Base-by-base conservation (phyloP, 2,113 vertebrate species). In the Phyllostomus discolor region DNA sequence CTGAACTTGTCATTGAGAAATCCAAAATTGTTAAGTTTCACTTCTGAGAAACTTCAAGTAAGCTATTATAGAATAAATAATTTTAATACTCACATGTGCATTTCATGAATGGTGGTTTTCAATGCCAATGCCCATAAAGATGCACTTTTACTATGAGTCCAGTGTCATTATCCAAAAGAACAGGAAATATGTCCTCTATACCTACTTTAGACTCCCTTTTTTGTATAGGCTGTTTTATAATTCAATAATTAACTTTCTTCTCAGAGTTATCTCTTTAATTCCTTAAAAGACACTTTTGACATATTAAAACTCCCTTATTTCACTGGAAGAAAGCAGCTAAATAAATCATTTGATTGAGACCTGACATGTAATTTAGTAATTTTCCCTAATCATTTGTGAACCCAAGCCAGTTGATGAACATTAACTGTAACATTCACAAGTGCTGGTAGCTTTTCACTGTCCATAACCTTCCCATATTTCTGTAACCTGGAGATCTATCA, bases 1-100 rank as follows among this genome's bases (percentile, higher is more conserved):
- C 1, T 92, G 59, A 96, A 86, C 31, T 95, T 90, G 43, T 66
- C 35, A 72, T 28, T 57, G n/a, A 96, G 24, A 31, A 92, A 86
- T 70, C 5, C 16, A 22, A 19, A 82, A 73, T 88, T 69, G 54
- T 35, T 9, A 93, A 94, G 38, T 82, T 62, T 72, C 11, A 41
- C 80, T 75, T 95, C 50, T n/a, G 92, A 66, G 52, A 82, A 75
- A 69, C 82, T 75, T 92, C 41, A 70, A 94, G 46, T 33, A 26
- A 54, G 41, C 17, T 67, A 69, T 69, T 79, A 67, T 1, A 48
- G n/a, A 82, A 70, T 59, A 97, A 96, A 90, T 69, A 72, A 90
- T 38, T 86, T 86, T 16, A 43, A 43, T 92, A 28, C 48, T 5
- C 70, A n/a, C 7, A 14, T 80, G 46, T 46, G 15, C 4, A 92